Base-by-base conservation (phyloP, 2,888 invertebrate species). In the Cryptosula pallasiana region DNA sequence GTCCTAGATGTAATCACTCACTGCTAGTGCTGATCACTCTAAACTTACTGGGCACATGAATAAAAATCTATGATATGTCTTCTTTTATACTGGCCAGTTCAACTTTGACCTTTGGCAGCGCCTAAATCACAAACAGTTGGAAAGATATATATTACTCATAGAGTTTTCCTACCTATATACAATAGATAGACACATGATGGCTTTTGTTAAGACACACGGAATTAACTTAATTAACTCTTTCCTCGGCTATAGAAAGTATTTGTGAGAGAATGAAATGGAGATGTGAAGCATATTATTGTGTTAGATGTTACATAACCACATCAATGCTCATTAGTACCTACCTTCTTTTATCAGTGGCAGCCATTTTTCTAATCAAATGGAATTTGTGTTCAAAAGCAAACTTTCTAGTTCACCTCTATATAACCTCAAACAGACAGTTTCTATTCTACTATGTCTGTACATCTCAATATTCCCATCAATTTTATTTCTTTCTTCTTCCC, bases 321-420 rank as follows among this genome's bases (percentile, higher is more conserved):
- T 45, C 20, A 45, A 45, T 45, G 45, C 20, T 45, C 9, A 45
- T 45, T 45, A 45, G 45, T 45, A 13, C 9, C 45, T 20, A n/a
- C 20, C 20, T 45, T 13, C 5, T 45, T 20, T 45, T 20, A 45
- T 20, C 45, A 5, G 45, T 45, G 45, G 45, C 45, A 13, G 20
- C 20, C 5, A 20, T 45, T 45, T 13, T 45, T 45, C 45, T 45
- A 45, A 45, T 45, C 9, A 20, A 45, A 45, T 45, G 45, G 45
- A 45, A 45, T 45, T 20, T 45, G 9, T 5, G n/a, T n/a, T 54
- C 70, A 69, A 54, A n/a, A 29, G 32, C 70, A 69, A 27, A 27
- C n/a, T 54, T 54, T 13, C 29, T 73, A 69, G 35, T 58, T 36
- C 35, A 69, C 54, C 55, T 45, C 45, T 45, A 72, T 72, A n/a